Evolutionary conservation across 2,888 invertebrate genomes (phyloP).

Genomic region (Galeruca laticollis): DNA sequence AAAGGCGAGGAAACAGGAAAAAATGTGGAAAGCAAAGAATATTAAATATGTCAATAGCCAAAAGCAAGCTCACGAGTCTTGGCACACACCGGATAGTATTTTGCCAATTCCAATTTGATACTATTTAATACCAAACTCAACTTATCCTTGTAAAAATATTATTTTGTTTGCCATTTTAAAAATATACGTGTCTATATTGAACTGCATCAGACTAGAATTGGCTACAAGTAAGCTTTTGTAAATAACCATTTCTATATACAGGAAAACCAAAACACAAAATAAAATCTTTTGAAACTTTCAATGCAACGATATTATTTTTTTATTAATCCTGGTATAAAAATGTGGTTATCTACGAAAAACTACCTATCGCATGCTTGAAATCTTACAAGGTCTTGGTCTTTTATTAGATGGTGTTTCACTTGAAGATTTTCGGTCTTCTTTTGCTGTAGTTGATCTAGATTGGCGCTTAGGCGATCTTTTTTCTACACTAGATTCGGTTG

Average conservation of each 20-base stretch:
- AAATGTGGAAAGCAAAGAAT: slow-evolving; percentile 48
- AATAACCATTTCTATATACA: slow-evolving; percentile 18
- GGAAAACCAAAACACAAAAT: not conserved
- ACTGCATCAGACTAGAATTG: slow-evolving; percentile 41
- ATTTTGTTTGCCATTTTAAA: too few species aligned
- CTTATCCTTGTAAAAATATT: too few species aligned
- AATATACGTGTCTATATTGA: not conserved
- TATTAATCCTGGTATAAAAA: not conserved
- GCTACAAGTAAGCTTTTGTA: slow-evolving; percentile 41
- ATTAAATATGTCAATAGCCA: slow-evolving; percentile 31
- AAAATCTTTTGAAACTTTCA: too few species aligned
- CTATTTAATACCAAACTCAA: not conserved
- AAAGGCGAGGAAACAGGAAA: slow-evolving; percentile 48
- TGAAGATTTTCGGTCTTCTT: slow-evolving; percentile 75
- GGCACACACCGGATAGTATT: slow-evolving; percentile 63
- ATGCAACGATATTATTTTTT: too few species aligned
- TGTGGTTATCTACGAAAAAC: slow-evolving; percentile 7
- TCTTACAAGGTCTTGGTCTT: slow-evolving; percentile 81
- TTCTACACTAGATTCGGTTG: slow-evolving; percentile 68
- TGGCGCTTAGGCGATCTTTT: slow-evolving; percentile 85
- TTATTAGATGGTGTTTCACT: slow-evolving; percentile 71
- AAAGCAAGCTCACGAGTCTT: slow-evolving; percentile 64
- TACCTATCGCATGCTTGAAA: slow-evolving; percentile 34
- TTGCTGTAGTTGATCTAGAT: slow-evolving; percentile 75
- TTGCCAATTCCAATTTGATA: slow-evolving; percentile 29